A percentile compares a stretch with the other conserved stretches of the same genome.
These are phyloP conservation scores for Microcebus ravelobensis DNA, from an alignment of 2,113 vertebrate species.

Conservation along the genomic window DNA sequence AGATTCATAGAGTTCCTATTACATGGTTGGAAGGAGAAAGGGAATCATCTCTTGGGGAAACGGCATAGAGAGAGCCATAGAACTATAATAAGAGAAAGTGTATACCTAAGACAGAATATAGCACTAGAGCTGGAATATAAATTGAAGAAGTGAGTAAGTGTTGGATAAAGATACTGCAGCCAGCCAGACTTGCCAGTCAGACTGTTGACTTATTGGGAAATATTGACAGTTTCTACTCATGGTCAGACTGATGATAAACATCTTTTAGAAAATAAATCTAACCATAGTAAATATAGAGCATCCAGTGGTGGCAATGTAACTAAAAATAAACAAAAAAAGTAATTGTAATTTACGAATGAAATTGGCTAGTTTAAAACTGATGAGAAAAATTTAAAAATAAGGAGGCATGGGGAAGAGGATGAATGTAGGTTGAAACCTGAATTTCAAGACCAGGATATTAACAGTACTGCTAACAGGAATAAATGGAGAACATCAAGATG, in stretches of 20 bases:
- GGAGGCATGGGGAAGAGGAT: rapidly evolving
- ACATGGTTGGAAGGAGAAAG: not conserved
- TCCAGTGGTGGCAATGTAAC: not conserved
- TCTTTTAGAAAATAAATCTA: not conserved
- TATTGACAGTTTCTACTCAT: not conserved
- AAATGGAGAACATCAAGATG: not conserved
- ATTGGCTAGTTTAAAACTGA: not conserved
- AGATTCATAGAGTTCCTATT: not conserved
- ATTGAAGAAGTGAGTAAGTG: not conserved
- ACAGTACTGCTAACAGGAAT: not conserved
- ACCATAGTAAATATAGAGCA: not conserved
- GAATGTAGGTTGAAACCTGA: not conserved
- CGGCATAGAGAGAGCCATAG: not conserved
- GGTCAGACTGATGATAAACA: not conserved
- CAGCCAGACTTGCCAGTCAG: not conserved
- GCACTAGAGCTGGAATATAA: not conserved
- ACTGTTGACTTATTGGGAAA: not conserved
- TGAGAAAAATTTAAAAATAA: not conserved
- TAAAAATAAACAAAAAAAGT: not conserved
- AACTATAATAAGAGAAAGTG: not conserved
- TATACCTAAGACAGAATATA: not conserved
- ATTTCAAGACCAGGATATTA: not conserved
- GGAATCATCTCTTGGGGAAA: not conserved
- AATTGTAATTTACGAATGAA: not conserved
- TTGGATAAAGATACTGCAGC: not conserved